Base-by-base conservation (phyloP, 2,888 invertebrate genomes). In the Embidobia sp. region DNA sequence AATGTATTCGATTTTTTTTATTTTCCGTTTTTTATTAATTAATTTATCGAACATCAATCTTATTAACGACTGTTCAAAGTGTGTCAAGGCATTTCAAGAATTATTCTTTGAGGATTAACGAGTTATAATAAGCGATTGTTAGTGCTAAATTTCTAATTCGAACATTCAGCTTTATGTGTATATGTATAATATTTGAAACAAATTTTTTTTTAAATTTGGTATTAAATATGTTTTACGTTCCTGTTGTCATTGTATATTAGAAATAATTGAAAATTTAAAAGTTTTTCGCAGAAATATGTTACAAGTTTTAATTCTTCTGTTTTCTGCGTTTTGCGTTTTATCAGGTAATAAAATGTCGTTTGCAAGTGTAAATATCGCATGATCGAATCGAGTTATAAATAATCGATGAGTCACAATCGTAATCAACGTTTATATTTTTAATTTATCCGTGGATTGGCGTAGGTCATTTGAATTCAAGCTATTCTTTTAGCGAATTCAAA, bases 401-500 rank as follows among this genome's bases (percentile, higher is more conserved):
- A 15, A 18, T n/a, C n/a, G n/a, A 19, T 63, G 63, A 63, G 33
- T 63, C 63, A 63, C 3, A 18, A 26, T 5, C 5, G 11, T 33
- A 44, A 51, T 22, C 35, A 22, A 44, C 15, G 22, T 29, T 40
- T 40, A 40, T 48, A 11, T 15, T 29, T 48, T 27, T 46, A 11
- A 10, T 4, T 18, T 15, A 13, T 8, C 18, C 11, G 11, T 2
- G 29, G 48, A 49, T 37, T 63, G 48, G 48, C 11, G 26, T 63
- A 48, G 48, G 48, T 37, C 37, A 63, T 49, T 63, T 49, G 48
- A 63, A 63, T 59, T 33, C 33, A 15, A 48, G 33, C 16, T 26
- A 46, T 33, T 29, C 35, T 16, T 61, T 46, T 26, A 26, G 26
- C 33, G 15, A 6, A 57, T 35, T 46, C 3, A 46, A 46, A 55